A percentile compares a stretch with the other conserved stretches of the same genome.
phyloP scores from a whole-genome alignment of 2,888 invertebrate species.

The Neoaliturus tenellus region DNA sequence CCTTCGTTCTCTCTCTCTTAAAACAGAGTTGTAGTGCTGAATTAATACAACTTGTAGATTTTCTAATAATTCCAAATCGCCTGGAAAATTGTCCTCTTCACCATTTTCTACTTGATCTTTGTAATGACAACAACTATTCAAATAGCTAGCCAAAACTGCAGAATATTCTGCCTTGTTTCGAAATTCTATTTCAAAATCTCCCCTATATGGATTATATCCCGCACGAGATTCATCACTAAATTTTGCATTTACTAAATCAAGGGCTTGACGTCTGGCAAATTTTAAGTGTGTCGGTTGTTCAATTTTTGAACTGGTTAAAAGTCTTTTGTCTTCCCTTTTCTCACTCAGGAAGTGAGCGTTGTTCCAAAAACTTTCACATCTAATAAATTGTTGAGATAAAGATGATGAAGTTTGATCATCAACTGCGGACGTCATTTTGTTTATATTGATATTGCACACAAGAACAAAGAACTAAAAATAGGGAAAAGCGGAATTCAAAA shows the following conservation, averaged over 20 bases:
- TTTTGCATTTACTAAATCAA: not conserved
- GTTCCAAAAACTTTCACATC: not conserved
- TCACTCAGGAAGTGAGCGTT: not conserved
- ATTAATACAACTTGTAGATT: conserved; percentile 83
- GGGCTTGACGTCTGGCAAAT: not conserved
- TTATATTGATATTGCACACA: too few species aligned
- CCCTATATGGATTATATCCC: conserved; percentile 63
- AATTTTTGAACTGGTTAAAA: not conserved
- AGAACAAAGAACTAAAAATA: too few species aligned
- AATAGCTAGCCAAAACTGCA: conserved; percentile 56
- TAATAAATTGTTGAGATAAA: not conserved
- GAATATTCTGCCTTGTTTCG: conserved; percentile 63
- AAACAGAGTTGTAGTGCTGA: conserved; percentile 84
- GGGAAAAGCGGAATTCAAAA: too few species aligned
- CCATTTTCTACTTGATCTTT: conserved; percentile 72
- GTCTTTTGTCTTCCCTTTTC: not conserved
- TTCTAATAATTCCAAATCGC: too few species aligned
- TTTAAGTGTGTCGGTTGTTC: not conserved
- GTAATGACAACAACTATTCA: conserved; percentile 70
- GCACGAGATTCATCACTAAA: not conserved
- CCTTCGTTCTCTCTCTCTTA: conserved; percentile 84
- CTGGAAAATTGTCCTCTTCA: conserved; percentile 71
- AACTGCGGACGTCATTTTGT: too few species aligned
- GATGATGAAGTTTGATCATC: too few species aligned
- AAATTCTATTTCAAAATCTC: conserved; percentile 63